Conservation (phyloP, 2,113 vertebrate species). For the Spizaetus ornatus region DNA sequence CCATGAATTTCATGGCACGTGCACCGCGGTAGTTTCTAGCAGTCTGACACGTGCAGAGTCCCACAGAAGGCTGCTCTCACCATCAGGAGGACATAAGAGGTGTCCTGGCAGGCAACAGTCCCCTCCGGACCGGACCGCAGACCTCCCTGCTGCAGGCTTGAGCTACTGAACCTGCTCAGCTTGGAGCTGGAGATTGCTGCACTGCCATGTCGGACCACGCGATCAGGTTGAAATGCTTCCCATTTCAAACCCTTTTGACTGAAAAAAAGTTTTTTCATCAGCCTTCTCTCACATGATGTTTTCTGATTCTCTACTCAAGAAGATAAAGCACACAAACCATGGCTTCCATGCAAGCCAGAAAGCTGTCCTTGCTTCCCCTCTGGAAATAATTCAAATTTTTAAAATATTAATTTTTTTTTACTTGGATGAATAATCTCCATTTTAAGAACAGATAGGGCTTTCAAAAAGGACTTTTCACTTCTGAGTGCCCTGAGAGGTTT, state of each 20-base stretch:
- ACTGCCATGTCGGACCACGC: accelerated
- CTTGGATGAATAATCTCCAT: not conserved
- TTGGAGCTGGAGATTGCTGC: not conserved
- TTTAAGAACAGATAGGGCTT: not conserved
- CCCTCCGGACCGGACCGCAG: accelerated
- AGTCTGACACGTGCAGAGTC: not conserved
- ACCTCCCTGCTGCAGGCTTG: accelerated
- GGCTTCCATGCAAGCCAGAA: not conserved
- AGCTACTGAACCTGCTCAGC: not conserved
- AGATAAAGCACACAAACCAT: not conserved
- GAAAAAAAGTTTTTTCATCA: not conserved
- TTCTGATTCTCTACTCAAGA: not conserved
- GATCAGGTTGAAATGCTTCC: not conserved
- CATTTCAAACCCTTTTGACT: not conserved
- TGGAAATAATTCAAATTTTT: not conserved
- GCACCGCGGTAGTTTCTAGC: not conserved
- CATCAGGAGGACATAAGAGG: not conserved
- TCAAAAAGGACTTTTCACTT: not conserved
- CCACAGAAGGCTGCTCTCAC: not conserved
- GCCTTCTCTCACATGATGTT: not conserved
- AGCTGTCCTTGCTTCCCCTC: not conserved
- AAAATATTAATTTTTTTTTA: not conserved
- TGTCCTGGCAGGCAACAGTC: not conserved
- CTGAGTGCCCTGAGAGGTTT: not conserved
- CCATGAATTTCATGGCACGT: not conserved